Base-by-base conservation (phyloP, 2,113 vertebrate genomes). In the Xenotilapia flavipinnis region DNA sequence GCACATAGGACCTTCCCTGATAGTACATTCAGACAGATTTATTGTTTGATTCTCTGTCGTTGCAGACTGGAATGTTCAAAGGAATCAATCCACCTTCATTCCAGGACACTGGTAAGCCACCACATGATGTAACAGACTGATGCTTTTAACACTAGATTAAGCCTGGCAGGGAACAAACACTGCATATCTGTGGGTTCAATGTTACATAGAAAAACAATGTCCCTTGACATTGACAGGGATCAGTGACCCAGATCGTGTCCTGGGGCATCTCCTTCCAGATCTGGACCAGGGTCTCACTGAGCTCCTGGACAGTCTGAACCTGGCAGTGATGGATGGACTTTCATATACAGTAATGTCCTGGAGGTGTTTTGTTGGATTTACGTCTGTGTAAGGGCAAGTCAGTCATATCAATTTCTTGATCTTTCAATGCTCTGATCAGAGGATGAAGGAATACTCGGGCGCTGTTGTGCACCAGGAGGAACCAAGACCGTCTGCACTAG, bases 101-200 rank as follows among this genome's bases (percentile, higher is more conserved):
- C 51, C 12, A 23, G 68, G 75, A 54, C 68, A 23, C 70, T 84
- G 92, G 92, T 93, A 60, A 91, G 90, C 54, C 21, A 26, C 55
- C 15, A 28, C 42, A 28, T 49, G 15, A 49, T 49, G 23, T 75
- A 47, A 47, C 70, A 75, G 23, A 28, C 21, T 5, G 14, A 45
- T 75, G 8, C 6, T 75, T 75, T 28, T 31, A 75, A 75, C 70
- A 49, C 9, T 75, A 75, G 0, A 75, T 75, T 75, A 47, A 75
- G 23, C 23, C 14, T 28, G 23, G 42, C 70, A 47, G 23, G 42
- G 42, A 75, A 49, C 26, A 75, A 75, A 7, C 42, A 1, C 23
- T 47, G 42, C 40, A 49, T 1, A 12, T 47, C 15, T 26, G 70
- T 49, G 4, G 23, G 45, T 17, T 49, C 40, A 28, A 3, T 75